Evolutionary conservation across 2,797 vertebrate species (phyloP), one percentile per base, ranked within the genome.

Genomic region (Decapterus maruadsi): DNA sequence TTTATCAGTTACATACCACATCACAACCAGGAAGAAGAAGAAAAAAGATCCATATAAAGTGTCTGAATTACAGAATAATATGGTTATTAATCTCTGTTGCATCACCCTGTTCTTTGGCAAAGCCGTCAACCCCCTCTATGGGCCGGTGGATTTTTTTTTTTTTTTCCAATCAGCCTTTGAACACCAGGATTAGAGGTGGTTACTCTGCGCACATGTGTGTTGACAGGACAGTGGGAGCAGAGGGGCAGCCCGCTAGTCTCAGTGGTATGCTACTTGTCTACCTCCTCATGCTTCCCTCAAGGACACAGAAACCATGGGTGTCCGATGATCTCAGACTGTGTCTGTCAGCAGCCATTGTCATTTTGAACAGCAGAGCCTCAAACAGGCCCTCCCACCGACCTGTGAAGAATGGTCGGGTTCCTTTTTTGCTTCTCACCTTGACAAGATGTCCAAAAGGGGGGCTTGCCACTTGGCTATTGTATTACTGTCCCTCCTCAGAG

Each of bases 381-480:
- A 91, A 92, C 80, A 56, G 82, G 76, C 86, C 92, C 93, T 86
- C 92, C 91, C 70, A 86, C 89, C 26, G 85, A 75, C 88, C 74
- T 84, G 75, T 87, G 79, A 89, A 93, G 89, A 94, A 88, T 91
- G 80, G 90, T 61, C 14, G 78, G 79, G 83, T 46, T 90, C 85
- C 85, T 26, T 89, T 89, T 92, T 92, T 80, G 75, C 89, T 80
- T 87, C 83, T 88, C 84, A 83, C 87, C 91, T 91, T 92, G 90
- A 90, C 89, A 87, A 91, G 85, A 83, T 88, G 92, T 91, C 86
- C 90, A 93, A 92, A 92, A 87, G 83, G 83, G 86, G 84, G 66
- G 83, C 90, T 81, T 93, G 91, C 92, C 90, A 90, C 93, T 93
- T 91, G 50, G 93, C 92, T 90, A 93, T 94, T 95, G 90, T 92